These are phyloP conservation scores for Ylistrum balloti DNA, from an alignment of 1,140 invertebrate species.

Conservation along the genomic window DNA sequence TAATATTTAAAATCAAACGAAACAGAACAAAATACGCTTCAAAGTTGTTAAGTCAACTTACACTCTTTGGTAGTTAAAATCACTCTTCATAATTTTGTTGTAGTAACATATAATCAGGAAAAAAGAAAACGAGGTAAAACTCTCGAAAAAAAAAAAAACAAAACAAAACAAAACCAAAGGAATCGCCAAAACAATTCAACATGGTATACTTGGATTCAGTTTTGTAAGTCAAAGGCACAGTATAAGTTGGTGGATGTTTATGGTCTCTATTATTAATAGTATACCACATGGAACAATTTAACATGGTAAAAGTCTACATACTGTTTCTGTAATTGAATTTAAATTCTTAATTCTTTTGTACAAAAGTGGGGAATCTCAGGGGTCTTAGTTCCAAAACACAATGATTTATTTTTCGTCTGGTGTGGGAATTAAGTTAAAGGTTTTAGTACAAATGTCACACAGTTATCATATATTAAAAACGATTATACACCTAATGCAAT, in stretches of 20 bases:
- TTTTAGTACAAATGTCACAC: constrained; percentile 18
- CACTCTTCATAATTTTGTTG: too few relatives aligned
- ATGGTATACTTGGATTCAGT: too few relatives aligned
- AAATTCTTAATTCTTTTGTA: not conserved
- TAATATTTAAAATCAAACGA: too few relatives aligned
- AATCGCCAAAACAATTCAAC: too few relatives aligned
- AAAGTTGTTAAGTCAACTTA: too few relatives aligned
- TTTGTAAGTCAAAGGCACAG: not conserved
- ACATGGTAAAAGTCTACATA: constrained; percentile 15
- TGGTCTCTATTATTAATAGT: not conserved
- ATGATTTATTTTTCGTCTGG: constrained; percentile 31
- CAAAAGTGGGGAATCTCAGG: constrained; percentile 12
- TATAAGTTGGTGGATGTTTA: not conserved
- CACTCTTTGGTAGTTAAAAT: too few relatives aligned
- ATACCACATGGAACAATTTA: not conserved
- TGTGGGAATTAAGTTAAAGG: constrained; percentile 27
- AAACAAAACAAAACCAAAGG: too few relatives aligned
- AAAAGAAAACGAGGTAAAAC: too few relatives aligned
- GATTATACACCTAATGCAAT: not conserved
- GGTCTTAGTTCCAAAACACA: constrained; percentile 1
- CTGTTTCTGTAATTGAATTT: not conserved
- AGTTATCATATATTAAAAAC: constrained; percentile 40
- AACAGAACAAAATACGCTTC: too few relatives aligned
- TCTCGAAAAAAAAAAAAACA: too few relatives aligned
- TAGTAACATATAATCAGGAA: too few relatives aligned